Conservation (phyloP, 2,888 invertebrate species). For the Epinotia ramella region DNA sequence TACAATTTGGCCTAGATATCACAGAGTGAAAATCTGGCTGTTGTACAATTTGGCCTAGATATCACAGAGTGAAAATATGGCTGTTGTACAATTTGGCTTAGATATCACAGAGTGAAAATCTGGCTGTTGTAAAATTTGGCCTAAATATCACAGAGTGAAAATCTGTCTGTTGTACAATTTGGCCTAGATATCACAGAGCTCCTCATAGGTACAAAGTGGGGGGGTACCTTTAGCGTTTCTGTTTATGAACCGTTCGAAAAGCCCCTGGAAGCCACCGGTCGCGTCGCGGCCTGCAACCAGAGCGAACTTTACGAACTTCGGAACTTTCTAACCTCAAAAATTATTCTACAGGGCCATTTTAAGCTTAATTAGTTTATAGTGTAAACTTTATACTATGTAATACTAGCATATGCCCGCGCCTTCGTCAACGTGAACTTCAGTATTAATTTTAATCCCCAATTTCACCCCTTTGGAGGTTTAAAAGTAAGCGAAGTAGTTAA, state of each 20-base stretch:
- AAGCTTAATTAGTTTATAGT: not conserved
- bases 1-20: not conserved
- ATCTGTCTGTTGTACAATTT: no score
- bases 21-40: not conserved
- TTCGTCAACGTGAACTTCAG: no score
- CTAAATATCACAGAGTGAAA: not conserved
- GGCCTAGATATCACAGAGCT: not conserved
- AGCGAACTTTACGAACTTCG: slow-evolving; percentile 39
- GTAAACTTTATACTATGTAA: no score
- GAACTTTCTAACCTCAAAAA: not conserved
- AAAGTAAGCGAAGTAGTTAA: no score
- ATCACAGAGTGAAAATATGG: not conserved
- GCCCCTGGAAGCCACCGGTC: slow-evolving; percentile 60
- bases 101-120: not conserved
- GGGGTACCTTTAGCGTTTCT: slow-evolving; percentile 62
- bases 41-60: not conserved
- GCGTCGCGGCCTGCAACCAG: slow-evolving; percentile 65
- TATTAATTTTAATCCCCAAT: no score
- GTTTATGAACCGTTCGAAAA: slow-evolving; percentile 69
- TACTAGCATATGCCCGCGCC: no score
- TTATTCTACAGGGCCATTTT: not conserved
- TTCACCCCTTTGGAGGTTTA: no score
- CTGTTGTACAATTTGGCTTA: not conserved
- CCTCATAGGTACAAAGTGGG: slow-evolving; percentile 31
- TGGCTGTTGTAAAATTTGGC: not conserved